Percentiles rank a stretch among this genome's conserved stretches.
phyloP scores from a whole-genome alignment of 2,888 invertebrate genomes.

The Andrena bicolor region DNA sequence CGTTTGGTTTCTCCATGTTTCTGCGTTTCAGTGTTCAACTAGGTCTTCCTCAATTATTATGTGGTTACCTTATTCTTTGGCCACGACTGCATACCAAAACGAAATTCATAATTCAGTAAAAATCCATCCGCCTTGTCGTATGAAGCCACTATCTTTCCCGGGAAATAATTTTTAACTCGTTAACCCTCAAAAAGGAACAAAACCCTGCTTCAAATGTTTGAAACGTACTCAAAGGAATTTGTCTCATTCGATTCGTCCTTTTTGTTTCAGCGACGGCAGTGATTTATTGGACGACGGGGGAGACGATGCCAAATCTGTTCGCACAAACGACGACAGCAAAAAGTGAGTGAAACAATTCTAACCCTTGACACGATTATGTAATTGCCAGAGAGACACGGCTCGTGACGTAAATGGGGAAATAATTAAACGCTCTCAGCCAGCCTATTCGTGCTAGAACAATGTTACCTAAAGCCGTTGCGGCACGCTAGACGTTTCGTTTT shows the following conservation, averaged over 20 bases:
- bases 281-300: constrained; percentile 89
- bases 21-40: constrained; percentile 38
- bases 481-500: constrained; percentile 3
- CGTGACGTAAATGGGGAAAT: constrained; percentile 1
- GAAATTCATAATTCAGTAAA: constrained; percentile 8
- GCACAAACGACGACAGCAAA: constrained; percentile 89
- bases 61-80: constrained; percentile 25
- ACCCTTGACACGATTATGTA: not conserved
- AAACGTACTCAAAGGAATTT: not conserved
- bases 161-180: not conserved
- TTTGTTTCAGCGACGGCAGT: constrained; percentile 86
- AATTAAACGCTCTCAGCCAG: not conserved
- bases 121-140: not conserved
- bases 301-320: constrained; percentile 89
- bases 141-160: not conserved
- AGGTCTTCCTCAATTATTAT: constrained; percentile 64
- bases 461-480: not conserved
- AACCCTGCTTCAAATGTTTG: no score
- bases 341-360: constrained; percentile 86
- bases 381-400: not conserved
- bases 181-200: not conserved
- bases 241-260: not conserved
- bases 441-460: not conserved
- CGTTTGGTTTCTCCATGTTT: constrained; percentile 52
- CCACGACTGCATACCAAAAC: not conserved